Conservation (phyloP, 2,888 invertebrate genomes). For the Gari tellinella region DNA sequence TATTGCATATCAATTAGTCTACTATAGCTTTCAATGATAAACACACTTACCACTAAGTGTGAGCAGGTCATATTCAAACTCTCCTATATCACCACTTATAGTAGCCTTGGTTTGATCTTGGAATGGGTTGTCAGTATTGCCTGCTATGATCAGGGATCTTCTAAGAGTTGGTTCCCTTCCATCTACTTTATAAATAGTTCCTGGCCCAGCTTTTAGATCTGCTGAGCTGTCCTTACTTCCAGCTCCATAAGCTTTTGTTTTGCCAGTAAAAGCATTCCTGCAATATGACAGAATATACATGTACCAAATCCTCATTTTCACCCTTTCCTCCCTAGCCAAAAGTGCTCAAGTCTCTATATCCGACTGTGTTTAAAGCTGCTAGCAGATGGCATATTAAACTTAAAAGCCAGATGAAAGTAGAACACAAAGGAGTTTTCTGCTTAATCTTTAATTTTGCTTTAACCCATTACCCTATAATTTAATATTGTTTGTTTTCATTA, state of each 20-base stretch:
- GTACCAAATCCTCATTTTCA: neutral
- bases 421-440: too few species aligned
- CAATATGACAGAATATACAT: neutral
- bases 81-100: conserved; percentile 53
- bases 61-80: conserved; percentile 63
- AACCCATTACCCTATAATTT: too few species aligned
- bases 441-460: too few species aligned
- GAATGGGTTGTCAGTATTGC: conserved; percentile 57
- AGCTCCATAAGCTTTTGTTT: conserved; percentile 69
- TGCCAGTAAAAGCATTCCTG: conserved; percentile 66
- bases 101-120: conserved; percentile 66
- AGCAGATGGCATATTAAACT: too few species aligned
- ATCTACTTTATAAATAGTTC: conserved; percentile 71
- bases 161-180: conserved; percentile 43
- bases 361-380: too few species aligned
- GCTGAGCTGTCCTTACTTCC: conserved; percentile 60
- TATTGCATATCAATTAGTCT: too few species aligned
- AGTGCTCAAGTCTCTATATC: too few species aligned
- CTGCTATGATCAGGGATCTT: conserved; percentile 56
- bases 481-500: too few species aligned
- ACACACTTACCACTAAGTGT: conserved; percentile 60
- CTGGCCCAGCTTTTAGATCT: conserved; percentile 73
- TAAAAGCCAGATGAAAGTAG: too few species aligned
- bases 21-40: too few species aligned
- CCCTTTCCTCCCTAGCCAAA: too few species aligned